A percentile compares a stretch with the other conserved stretches of the same genome.
These are phyloP conservation scores for Tenthredo amoena DNA, from an alignment of 2,888 invertebrate genomes.

Conservation along the genomic window DNA sequence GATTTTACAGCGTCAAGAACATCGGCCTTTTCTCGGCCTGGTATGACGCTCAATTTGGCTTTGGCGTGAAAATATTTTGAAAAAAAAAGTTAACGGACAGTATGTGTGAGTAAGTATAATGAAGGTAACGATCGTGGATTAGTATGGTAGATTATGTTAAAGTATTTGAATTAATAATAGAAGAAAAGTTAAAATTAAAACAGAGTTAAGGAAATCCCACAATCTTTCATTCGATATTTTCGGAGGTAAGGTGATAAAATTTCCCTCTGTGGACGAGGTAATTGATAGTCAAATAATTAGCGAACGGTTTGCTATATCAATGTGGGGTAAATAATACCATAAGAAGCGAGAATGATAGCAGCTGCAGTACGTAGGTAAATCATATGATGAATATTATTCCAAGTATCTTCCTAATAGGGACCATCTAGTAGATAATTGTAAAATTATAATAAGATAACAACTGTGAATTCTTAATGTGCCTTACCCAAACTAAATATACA, in stretches of 20 bases:
- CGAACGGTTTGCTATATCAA: constrained; percentile 2
- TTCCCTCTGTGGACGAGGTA: background rate
- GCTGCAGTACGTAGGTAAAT: constrained; percentile 4
- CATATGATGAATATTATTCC: constrained; percentile 61
- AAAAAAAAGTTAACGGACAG: background rate
- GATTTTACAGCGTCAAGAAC: constrained; percentile 63
- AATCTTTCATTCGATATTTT: background rate
- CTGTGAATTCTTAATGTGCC: constrained; percentile 48
- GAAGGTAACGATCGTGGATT: background rate
- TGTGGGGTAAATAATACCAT: background rate
- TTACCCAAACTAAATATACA: constrained; percentile 19
- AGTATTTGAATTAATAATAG: background rate
- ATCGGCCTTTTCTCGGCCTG: constrained; percentile 71
- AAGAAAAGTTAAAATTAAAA: background rate
- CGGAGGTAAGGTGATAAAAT: background rate
- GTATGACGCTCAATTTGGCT: constrained; percentile 70
- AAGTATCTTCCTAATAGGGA: constrained; percentile 75
- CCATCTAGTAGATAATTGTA: constrained; percentile 70
- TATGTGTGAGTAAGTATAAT: background rate
- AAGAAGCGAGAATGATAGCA: background rate
- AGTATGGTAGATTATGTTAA: background rate
- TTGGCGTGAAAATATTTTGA: constrained; percentile 64
- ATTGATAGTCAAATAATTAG: background rate
- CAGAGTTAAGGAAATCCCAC: background rate
- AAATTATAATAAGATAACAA: constrained; percentile 48